Percentiles rank a stretch among this genome's conserved stretches.
Conservation (phyloP, 2,113 vertebrate genomes). For the Phaetusa simplex region DNA sequence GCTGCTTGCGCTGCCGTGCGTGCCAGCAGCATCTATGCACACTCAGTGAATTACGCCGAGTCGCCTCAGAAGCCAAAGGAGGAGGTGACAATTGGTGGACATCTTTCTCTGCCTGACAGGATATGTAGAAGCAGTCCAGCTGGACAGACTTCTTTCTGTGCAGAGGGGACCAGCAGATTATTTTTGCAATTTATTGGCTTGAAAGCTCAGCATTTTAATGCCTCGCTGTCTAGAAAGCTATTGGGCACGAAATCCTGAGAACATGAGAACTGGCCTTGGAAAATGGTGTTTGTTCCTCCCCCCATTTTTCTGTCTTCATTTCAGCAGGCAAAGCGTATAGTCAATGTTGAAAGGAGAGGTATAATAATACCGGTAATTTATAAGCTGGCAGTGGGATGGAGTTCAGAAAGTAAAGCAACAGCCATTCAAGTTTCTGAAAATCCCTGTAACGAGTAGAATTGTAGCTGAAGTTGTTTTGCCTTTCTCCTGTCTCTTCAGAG, state of each 20-base stretch:
- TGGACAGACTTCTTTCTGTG: constrained; percentile 6
- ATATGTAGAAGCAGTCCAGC: neutral
- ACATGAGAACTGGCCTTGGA: neutral
- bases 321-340: neutral
- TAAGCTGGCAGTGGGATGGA: neutral
- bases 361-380: neutral
- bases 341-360: neutral
- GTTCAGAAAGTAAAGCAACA: neutral
- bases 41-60: neutral
- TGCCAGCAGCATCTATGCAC: neutral
- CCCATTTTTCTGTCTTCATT: neutral
- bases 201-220: constrained; percentile 18
- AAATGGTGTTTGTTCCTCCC: neutral
- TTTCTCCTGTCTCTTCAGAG: neutral
- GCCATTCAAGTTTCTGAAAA: neutral
- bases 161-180: neutral
- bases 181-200: neutral
- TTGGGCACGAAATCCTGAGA: neutral
- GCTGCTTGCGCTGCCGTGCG: rapidly evolving
- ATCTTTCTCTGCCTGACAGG: constrained; percentile 49
- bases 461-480: neutral
- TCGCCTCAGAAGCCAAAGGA: neutral
- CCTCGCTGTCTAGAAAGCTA: neutral
- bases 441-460: neutral
- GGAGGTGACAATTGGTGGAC: neutral